Conservation (phyloP, 2,888 invertebrate genomes). For the Megalurothrips usitatus region DNA sequence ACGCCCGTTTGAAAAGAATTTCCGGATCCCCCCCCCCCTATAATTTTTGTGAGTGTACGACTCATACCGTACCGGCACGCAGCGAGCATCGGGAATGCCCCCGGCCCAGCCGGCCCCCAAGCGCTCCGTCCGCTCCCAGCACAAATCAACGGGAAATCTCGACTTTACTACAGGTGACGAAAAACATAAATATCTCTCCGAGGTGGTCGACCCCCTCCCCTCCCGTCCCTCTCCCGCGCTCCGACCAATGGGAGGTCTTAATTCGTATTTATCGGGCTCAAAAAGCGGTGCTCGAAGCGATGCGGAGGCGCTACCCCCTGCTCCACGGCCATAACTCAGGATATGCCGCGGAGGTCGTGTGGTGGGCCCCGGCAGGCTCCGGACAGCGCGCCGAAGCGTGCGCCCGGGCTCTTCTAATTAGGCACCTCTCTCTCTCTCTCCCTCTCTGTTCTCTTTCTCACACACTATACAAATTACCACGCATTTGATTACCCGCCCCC, state of each 20-base stretch:
- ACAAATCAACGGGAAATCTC: slow-evolving; percentile 15
- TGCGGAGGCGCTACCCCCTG: not conserved
- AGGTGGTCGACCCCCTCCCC: no score
- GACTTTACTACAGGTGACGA: slow-evolving; percentile 23
- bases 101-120: no score
- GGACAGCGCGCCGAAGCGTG: slow-evolving; percentile 29
- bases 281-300: not conserved
- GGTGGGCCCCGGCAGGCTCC: not conserved
- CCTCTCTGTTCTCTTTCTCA: no score
- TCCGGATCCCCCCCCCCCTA: no score
- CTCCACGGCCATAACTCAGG: slow-evolving; percentile 17
- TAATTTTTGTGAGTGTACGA: no score
- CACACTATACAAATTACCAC: not conserved
- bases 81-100: not conserved
- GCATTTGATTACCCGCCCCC: not conserved
- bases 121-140: not conserved
- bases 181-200: slow-evolving; percentile 24
- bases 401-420: slow-evolving; percentile 27
- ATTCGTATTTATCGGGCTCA: slow-evolving; percentile 19
- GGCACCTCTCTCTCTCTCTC: not conserved
- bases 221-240: not conserved
- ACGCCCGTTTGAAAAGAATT: no score
- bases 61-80: no score
- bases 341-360: not conserved
- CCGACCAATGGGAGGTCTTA: slow-evolving; percentile 22